Evolutionary conservation across 2,113 vertebrate genomes (phyloP), one percentile per base, ranked within the genome.

Genomic region (Antennarius striatus): DNA sequence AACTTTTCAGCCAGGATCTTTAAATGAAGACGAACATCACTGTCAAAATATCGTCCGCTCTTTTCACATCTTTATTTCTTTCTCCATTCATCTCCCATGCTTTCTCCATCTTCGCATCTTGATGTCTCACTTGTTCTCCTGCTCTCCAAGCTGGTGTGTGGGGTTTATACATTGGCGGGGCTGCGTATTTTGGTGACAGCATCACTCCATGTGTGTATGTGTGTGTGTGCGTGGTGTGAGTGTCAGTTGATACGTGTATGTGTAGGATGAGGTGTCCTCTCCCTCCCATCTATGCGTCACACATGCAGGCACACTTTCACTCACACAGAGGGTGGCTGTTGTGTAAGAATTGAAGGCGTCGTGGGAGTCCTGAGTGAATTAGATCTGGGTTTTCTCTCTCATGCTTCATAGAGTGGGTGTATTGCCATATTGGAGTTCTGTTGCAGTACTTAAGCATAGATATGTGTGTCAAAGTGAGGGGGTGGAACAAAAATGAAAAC

Each of bases 231-330:
- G 63, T 61, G 55, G 56, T 63, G 22, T 73, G 72, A 72, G 73
- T 76, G 86, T 69, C 68, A 73, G 80, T 70, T 81, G 47, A 56
- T 73, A 77, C 83, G 80, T 87, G 78, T 63, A 79, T 84, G 87
- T 90, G 90, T 91, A 88, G 90, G 88, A 89, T 79, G 85, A 81
- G 68, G 82, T 89, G 87, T 86, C 81, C 71, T 89, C 74, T 88
- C 81, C 76, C 80, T 81, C 66, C 71, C 80, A 80, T 86, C 73
- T 80, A 80, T 88, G 87, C 87, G 86, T 91, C 90, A 89, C 80
- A 80, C 85, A 76, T 39, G 52, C 75, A 75, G 77, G 83, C 89
- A 86, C 85, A 72, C 81, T 82, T 70, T 64, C 66, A 52, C 79
- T 76, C 75, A 39, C 47, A 52, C 74, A 81, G 82, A 71, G 79